These are phyloP conservation scores for Amphiprion clarkii DNA, from an alignment of 2,797 vertebrate species.

Conservation along the genomic window DNA sequence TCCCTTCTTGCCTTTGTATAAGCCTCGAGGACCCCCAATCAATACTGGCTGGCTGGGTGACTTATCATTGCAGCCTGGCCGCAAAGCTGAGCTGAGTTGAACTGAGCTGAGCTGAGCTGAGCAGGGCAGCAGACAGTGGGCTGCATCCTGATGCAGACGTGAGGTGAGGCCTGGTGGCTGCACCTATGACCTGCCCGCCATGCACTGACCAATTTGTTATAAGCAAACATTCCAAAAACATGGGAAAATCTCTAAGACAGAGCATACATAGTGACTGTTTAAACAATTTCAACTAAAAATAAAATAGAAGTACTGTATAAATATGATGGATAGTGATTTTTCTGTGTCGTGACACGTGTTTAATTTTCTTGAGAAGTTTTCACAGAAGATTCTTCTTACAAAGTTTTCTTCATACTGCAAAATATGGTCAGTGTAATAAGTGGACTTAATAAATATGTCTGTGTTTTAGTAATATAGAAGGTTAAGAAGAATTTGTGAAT, in stretches of 20 bases:
- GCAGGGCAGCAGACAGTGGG: slow-evolving; percentile 59
- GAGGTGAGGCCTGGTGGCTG: slow-evolving; percentile 49
- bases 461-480: no score
- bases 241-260: slow-evolving; percentile 1
- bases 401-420: no score
- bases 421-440: no score
- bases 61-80: slow-evolving; percentile 80
- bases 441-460: no score
- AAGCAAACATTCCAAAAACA: slow-evolving; percentile 41
- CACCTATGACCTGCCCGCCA: slow-evolving; percentile 36
- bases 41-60: slow-evolving; percentile 85
- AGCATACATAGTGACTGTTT: slow-evolving; percentile 13
- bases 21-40: slow-evolving; percentile 85
- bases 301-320: background rate
- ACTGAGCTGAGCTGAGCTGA: slow-evolving; percentile 46
- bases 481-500: no score
- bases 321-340: background rate
- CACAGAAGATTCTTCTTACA: background rate
- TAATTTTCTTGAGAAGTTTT: background rate
- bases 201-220: slow-evolving; percentile 61
- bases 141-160: slow-evolving; percentile 80
- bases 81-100: slow-evolving; percentile 52
- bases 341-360: background rate
- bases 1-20: slow-evolving; percentile 83
- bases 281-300: background rate